Evolutionary conservation across 2,888 invertebrate genomes (phyloP).

Genomic region (Macropis europaea): DNA sequence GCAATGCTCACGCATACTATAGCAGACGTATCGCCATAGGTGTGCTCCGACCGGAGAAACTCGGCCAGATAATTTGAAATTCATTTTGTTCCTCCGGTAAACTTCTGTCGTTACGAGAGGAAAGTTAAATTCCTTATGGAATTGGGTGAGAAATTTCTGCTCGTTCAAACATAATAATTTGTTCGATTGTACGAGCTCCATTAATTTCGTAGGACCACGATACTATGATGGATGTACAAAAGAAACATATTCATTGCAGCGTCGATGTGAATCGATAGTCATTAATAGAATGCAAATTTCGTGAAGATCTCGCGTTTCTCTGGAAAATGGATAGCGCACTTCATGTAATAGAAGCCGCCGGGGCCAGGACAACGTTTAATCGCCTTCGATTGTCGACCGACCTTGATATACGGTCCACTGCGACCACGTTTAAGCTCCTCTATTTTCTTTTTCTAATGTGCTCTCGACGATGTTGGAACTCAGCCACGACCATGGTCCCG

Average conservation of each 20-base stretch:
- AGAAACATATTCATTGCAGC: neutral
- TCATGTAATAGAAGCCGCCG: slow-evolving; percentile 62
- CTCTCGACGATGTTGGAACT: slow-evolving; percentile 17
- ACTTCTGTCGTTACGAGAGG: slow-evolving; percentile 13
- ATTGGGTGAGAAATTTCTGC: slow-evolving; percentile 12
- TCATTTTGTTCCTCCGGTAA: slow-evolving; percentile 35
- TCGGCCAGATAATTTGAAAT: slow-evolving; percentile 39
- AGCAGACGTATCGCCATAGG: too few relatives aligned
- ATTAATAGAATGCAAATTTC: slow-evolving; percentile 53
- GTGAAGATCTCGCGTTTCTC: slow-evolving; percentile 29
- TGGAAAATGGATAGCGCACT: slow-evolving; percentile 58
- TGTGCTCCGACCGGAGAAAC: slow-evolving; percentile 5
- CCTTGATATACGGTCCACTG: slow-evolving; percentile 42
- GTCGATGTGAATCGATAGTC: slow-evolving; percentile 37
- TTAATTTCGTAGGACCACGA: too few relatives aligned
- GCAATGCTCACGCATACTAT: neutral
- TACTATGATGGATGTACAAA: too few relatives aligned
- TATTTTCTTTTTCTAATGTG: slow-evolving; percentile 4
- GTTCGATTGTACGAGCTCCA: neutral
- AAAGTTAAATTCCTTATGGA: slow-evolving; percentile 27
- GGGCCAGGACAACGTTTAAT: slow-evolving; percentile 43
- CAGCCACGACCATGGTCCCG: slow-evolving; percentile 12
- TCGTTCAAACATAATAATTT: slow-evolving; percentile 16
- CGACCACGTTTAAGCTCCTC: slow-evolving; percentile 27
- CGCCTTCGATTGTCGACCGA: slow-evolving; percentile 36